Conservation (phyloP, 2,113 vertebrate genomes). For the Coreoperca whiteheadi region DNA sequence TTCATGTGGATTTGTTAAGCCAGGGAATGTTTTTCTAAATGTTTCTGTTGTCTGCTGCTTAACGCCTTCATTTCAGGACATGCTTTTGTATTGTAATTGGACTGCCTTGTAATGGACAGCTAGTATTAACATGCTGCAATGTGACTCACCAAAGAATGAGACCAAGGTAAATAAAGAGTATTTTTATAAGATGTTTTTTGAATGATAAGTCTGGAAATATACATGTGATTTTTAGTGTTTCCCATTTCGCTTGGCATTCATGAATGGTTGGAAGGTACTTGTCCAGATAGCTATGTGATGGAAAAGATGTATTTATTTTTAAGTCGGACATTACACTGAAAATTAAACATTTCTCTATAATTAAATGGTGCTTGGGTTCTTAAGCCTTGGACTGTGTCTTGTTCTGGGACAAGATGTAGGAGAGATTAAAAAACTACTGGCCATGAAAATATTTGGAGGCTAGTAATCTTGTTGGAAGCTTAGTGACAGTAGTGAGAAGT, state of each 20-base stretch:
- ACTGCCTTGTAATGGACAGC: neutral
- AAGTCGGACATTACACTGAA: neutral
- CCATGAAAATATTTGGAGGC: constrained; percentile 10
- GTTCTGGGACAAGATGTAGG: constrained; percentile 1
- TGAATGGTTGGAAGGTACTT: neutral
- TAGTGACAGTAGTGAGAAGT: neutral
- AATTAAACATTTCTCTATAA: neutral
- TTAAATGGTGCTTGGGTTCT: neutral
- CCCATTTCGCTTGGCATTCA: neutral
- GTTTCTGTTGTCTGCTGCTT: neutral
- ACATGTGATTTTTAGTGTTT: neutral
- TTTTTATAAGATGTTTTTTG: neutral
- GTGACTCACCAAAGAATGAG: neutral
- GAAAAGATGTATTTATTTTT: no score
- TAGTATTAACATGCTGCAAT: neutral
- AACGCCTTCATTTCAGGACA: neutral
- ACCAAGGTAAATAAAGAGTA: neutral
- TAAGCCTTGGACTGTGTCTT: neutral
- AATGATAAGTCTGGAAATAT: neutral
- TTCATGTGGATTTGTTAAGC: neutral
- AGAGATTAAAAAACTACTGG: constrained; percentile 22
- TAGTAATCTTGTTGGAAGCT: constrained; percentile 26
- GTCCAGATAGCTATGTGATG: neutral
- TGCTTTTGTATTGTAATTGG: neutral
- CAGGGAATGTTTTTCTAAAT: no score